A percentile compares a stretch with the other conserved stretches of the same genome.
Conservation (phyloP, 2,888 invertebrate species). For the Troides oblongomaculatus region DNA sequence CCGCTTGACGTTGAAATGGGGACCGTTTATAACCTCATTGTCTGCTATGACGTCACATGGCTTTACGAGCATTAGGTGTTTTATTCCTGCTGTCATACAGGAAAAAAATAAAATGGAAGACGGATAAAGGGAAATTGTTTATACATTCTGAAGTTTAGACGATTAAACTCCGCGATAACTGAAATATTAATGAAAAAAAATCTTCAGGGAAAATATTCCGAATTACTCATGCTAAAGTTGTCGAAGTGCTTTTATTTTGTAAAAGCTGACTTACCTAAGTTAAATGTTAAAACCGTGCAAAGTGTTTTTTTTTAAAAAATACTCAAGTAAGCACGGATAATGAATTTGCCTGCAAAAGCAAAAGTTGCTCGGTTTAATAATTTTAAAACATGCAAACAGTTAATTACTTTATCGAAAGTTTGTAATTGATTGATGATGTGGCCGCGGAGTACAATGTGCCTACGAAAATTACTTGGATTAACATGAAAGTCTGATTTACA, state of each 20-base stretch:
- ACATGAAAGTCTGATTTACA: too few species aligned
- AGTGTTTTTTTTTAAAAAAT: neutral
- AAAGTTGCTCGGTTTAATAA: slow-evolving; percentile 4
- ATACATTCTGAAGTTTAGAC: neutral
- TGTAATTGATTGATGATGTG: neutral
- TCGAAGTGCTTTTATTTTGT: too few species aligned
- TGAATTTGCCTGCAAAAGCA: neutral
- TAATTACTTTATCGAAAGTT: slow-evolving; percentile 7
- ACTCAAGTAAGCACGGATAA: neutral
- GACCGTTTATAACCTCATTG: slow-evolving; percentile 2
- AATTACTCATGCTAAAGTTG: neutral
- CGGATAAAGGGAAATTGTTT: slow-evolving; percentile 1
- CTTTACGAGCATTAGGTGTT: slow-evolving; percentile 1
- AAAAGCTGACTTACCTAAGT: too few species aligned
- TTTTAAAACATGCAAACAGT: slow-evolving; percentile 9
- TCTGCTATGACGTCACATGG: neutral
- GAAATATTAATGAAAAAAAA: neutral
- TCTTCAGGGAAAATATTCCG: neutral
- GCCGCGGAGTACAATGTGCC: neutral
- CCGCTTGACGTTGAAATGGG: slow-evolving; percentile 1
- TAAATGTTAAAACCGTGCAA: too few species aligned
- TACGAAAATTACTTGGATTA: neutral
- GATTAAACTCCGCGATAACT: neutral
- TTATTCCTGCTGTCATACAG: slow-evolving; percentile 1
- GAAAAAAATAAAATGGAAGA: neutral